These are phyloP conservation scores for Plebejus melissa DNA, from an alignment of 2,888 invertebrate genomes.

Conservation along the genomic window DNA sequence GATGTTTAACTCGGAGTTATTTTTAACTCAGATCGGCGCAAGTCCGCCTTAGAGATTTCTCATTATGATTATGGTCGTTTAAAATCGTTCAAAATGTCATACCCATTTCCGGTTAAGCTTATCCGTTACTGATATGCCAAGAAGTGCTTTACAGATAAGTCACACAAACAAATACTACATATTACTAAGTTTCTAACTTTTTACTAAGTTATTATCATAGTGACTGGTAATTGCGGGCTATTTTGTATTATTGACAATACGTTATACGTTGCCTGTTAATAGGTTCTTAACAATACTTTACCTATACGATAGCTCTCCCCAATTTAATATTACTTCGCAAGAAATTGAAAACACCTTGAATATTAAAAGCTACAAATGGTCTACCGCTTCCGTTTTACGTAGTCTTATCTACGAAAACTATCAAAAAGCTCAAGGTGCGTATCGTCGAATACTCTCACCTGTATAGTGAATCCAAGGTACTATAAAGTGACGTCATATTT, in stretches of 20 bases:
- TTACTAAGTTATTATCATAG: background rate
- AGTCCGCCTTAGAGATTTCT: slow-evolving; percentile 32
- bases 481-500: slow-evolving; percentile 5
- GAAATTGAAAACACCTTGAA: background rate
- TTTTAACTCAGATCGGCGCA: no score
- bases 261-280: no score
- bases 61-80: slow-evolving; percentile 39
- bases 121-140: background rate
- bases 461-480: background rate
- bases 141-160: background rate
- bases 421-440: slow-evolving; percentile 2
- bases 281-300: no score
- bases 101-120: slow-evolving; percentile 37
- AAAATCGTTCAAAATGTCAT: slow-evolving; percentile 39
- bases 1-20: no score
- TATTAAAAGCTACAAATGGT: background rate
- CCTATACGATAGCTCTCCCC: background rate
- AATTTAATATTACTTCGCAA: background rate
- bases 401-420: background rate
- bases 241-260: no score
- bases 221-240: no score
- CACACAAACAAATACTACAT: background rate
- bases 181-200: background rate
- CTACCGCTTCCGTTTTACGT: slow-evolving; percentile 5
- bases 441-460: background rate